Percentiles rank a stretch among this genome's conserved stretches.
These are phyloP conservation scores for Cerastis rubricosa DNA, from an alignment of 2,888 invertebrate species.

Conservation along the genomic window DNA sequence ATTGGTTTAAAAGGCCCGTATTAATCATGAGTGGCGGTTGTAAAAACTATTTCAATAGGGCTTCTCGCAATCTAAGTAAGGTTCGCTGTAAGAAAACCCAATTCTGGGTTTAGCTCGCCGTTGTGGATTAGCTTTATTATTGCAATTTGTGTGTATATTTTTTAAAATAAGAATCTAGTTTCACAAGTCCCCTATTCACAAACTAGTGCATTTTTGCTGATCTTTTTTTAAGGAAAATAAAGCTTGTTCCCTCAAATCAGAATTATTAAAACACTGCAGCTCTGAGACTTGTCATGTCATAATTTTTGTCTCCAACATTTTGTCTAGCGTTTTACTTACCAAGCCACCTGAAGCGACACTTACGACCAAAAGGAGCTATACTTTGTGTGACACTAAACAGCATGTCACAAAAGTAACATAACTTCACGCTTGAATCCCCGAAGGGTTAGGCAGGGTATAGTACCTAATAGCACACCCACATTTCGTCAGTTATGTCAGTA, in stretches of 20 bases:
- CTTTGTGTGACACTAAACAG: constrained; percentile 9
- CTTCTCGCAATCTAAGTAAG: not conserved
- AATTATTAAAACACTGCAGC: not conserved
- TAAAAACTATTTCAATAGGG: not conserved
- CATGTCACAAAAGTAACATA: not conserved
- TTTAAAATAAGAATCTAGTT: no score
- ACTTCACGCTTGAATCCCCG: no score
- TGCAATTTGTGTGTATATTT: no score
- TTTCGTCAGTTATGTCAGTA: no score
- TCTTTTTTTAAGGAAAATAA: no score
- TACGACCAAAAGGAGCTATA: not conserved
- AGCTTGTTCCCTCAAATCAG: no score
- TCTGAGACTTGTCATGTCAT: not conserved
- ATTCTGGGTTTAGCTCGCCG: no score
- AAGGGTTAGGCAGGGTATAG: no score
- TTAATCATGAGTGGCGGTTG: not conserved
- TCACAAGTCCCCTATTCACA: no score
- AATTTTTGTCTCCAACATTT: not conserved
- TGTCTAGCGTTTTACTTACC: not conserved
- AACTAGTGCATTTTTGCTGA: no score
- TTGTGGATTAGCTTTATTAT: no score
- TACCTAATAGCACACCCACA: no score
- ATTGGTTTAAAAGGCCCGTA: not conserved
- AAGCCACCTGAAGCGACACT: not conserved
- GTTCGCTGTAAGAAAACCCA: not conserved